phyloP scores from a whole-genome alignment of 2,113 vertebrate species.

The Serinus canaria region DNA sequence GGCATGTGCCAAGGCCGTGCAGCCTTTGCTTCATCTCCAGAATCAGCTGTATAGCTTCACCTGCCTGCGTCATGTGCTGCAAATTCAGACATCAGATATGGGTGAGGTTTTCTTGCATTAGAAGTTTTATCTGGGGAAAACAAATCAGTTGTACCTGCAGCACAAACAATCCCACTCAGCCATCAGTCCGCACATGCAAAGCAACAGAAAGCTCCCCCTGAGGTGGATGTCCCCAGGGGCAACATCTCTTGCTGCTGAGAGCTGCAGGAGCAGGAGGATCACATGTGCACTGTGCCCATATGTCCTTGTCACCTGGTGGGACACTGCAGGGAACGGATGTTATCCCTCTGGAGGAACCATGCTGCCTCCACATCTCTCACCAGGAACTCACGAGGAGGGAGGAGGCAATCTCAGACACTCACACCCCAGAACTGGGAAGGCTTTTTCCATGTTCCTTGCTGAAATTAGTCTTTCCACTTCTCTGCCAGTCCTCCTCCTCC shows the following conservation, averaged over 20 bases:
- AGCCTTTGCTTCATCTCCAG: constrained; percentile 2
- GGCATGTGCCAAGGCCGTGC: background rate
- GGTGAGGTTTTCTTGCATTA: background rate
- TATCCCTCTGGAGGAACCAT: background rate
- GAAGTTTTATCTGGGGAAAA: background rate
- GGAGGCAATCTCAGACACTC: background rate
- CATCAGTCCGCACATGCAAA: background rate
- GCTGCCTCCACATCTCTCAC: background rate
- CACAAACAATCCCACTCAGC: background rate
- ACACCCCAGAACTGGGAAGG: background rate
- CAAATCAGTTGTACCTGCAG: background rate
- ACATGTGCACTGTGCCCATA: fast-evolving
- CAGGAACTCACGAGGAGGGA: background rate
- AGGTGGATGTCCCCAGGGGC: background rate
- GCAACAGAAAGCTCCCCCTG: background rate
- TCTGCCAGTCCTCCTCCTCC: background rate
- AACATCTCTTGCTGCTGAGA: background rate
- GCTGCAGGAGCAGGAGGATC: background rate
- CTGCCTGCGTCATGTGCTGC: background rate
- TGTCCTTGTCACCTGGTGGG: background rate
- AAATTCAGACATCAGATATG: background rate
- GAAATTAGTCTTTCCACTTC: background rate
- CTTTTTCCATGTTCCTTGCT: background rate
- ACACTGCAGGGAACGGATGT: background rate
- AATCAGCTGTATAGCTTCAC: background rate